Conservation (phyloP, 2,113 vertebrate species). For the Willisornis vidua region DNA sequence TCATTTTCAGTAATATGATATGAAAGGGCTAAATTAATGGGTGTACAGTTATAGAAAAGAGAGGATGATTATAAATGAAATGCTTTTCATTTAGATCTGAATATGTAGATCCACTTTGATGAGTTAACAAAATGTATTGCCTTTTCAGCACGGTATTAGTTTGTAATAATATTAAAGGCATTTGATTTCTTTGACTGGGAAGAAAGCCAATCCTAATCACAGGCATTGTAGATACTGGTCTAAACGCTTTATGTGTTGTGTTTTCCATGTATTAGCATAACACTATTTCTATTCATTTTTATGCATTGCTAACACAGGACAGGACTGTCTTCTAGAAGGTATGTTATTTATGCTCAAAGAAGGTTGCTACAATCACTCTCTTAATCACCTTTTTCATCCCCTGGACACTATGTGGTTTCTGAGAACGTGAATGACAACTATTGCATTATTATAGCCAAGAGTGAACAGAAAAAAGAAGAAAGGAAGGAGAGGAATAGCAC, state of each 20-base stretch:
- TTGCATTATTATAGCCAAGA: background rate
- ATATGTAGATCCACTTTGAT: background rate
- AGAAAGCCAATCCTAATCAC: background rate
- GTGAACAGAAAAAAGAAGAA: background rate
- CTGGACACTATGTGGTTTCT: background rate
- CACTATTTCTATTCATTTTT: background rate
- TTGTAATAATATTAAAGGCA: background rate
- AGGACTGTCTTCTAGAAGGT: background rate
- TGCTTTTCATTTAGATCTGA: conserved; percentile 7
- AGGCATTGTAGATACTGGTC: background rate
- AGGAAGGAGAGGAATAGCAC: background rate
- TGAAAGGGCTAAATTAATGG: background rate
- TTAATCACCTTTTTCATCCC: background rate
- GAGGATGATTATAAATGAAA: background rate
- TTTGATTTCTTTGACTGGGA: conserved; percentile 18
- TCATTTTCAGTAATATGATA: conserved; percentile 4
- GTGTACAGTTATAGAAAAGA: background rate
- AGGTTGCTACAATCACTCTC: background rate
- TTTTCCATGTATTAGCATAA: background rate
- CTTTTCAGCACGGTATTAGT: background rate
- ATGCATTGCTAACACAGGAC: background rate
- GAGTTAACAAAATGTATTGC: background rate
- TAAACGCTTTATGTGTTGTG: background rate
- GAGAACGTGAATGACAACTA: background rate
- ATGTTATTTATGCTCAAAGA: background rate